phyloP scores from a whole-genome alignment of 1,140 invertebrate genomes.

The Diprion similis region DNA sequence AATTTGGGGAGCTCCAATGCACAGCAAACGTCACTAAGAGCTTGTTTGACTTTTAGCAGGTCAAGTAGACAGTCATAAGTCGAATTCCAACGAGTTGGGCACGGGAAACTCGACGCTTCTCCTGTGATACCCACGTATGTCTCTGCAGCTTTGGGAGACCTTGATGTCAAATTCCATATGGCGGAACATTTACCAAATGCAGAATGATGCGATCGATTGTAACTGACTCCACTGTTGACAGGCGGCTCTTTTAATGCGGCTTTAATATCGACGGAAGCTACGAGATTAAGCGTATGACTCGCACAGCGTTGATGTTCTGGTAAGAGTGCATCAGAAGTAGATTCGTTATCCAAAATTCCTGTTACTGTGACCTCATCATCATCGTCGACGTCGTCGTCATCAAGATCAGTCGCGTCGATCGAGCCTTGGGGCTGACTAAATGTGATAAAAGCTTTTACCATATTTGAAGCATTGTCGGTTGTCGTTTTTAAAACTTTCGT shows the following conservation, averaged over 20 bases:
- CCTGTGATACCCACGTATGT: slow-evolving; percentile 23
- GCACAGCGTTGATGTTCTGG: slow-evolving; percentile 18
- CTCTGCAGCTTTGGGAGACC: slow-evolving; percentile 25
- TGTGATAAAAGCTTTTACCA: slow-evolving; percentile 34
- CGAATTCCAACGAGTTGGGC: slow-evolving; percentile 25
- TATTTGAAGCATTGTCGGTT: slow-evolving; percentile 35
- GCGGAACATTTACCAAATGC: slow-evolving; percentile 28
- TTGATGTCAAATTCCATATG: slow-evolving; percentile 26
- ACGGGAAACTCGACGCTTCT: slow-evolving; percentile 21
- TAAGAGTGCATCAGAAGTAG: not conserved
- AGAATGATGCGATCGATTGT: slow-evolving; percentile 18
- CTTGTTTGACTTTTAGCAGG: slow-evolving; percentile 13
- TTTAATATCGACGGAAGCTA: slow-evolving; percentile 12
- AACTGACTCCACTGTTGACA: slow-evolving; percentile 12
- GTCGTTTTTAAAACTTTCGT: slow-evolving; percentile 29
- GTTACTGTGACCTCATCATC: not conserved
- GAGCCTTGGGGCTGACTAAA: slow-evolving; percentile 17
- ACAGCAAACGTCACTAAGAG: slow-evolving; percentile 14
- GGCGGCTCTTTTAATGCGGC: not conserved
- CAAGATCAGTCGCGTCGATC: too few species aligned
- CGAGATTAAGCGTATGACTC: slow-evolving; percentile 15
- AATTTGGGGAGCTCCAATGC: slow-evolving; percentile 22
- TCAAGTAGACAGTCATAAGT: slow-evolving; percentile 22
- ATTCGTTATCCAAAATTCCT: not conserved
- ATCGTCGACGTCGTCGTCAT: not conserved